phyloP scores from a whole-genome alignment of 2,888 invertebrate species.

The Harpagoxenus sublaevis region DNA sequence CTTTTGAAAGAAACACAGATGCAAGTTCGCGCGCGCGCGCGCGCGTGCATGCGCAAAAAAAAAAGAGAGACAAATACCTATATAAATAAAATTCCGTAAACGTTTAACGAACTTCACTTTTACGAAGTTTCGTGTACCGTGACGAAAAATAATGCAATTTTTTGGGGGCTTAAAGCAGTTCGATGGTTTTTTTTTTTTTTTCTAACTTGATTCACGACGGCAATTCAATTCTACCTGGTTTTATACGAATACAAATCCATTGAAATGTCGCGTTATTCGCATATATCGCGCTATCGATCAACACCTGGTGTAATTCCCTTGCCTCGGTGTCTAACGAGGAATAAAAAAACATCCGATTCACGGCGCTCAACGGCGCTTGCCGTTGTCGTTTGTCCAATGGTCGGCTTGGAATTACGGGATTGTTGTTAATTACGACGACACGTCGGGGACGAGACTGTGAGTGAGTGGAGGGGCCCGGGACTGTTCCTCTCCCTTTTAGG shows the following conservation, averaged over 20 bases:
- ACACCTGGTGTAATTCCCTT: slow-evolving; percentile 40
- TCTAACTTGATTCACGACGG: background rate
- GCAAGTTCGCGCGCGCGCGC: background rate
- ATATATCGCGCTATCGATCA: background rate
- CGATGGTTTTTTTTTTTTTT: background rate
- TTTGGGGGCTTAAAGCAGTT: background rate
- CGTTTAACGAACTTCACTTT: slow-evolving; percentile 10
- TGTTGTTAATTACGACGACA: slow-evolving; percentile 44
- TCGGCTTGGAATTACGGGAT: slow-evolving; percentile 21
- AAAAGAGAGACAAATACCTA: background rate
- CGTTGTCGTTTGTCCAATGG: slow-evolving; percentile 7
- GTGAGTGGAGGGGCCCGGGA: background rate
- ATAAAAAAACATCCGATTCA: slow-evolving; percentile 30
- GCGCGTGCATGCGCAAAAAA: background rate
- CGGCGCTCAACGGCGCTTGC: background rate
- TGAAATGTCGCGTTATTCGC: background rate
- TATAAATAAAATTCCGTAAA: background rate
- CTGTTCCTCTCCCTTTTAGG: slow-evolving; percentile 17
- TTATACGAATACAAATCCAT: background rate
- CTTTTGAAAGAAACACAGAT: background rate
- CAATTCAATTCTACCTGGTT: slow-evolving; percentile 23
- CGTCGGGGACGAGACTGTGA: background rate
- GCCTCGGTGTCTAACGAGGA: background rate
- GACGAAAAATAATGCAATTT: background rate
- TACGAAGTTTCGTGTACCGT: background rate